Percentiles rank a stretch among this genome's conserved stretches.
Conservation (phyloP, 2,888 invertebrate genomes). For the Lucinisca nassula region DNA sequence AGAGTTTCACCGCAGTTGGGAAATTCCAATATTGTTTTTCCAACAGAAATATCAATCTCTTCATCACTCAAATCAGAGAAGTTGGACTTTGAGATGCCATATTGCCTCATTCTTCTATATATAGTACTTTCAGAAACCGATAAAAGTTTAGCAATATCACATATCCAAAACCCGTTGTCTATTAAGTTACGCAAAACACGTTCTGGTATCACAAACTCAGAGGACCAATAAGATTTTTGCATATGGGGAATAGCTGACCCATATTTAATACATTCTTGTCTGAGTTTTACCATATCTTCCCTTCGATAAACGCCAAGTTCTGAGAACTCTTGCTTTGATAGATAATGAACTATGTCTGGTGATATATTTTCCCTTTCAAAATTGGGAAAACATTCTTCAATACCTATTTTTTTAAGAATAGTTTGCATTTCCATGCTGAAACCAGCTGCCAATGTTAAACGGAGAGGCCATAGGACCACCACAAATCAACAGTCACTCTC, state of each 20-base stretch:
- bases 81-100: background rate
- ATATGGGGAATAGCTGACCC: background rate
- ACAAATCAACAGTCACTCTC: background rate
- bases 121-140: background rate
- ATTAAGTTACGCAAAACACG: background rate
- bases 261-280: background rate
- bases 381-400: background rate
- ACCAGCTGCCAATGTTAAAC: background rate
- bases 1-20: background rate
- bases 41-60: background rate
- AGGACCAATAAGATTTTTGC: background rate
- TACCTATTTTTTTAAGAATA: background rate
- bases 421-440: background rate
- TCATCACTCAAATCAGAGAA: background rate
- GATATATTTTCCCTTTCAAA: background rate
- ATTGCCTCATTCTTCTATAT: conserved; percentile 6
- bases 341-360: background rate
- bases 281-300: background rate
- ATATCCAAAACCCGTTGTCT: background rate
- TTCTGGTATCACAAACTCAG: background rate
- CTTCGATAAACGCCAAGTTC: background rate
- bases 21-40: conserved; percentile 2
- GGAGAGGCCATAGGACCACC: background rate
- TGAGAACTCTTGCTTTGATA: background rate
- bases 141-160: background rate